Conservation (phyloP, 2,888 invertebrate species). For the Pseudococcus jackbeardsleyi region DNA sequence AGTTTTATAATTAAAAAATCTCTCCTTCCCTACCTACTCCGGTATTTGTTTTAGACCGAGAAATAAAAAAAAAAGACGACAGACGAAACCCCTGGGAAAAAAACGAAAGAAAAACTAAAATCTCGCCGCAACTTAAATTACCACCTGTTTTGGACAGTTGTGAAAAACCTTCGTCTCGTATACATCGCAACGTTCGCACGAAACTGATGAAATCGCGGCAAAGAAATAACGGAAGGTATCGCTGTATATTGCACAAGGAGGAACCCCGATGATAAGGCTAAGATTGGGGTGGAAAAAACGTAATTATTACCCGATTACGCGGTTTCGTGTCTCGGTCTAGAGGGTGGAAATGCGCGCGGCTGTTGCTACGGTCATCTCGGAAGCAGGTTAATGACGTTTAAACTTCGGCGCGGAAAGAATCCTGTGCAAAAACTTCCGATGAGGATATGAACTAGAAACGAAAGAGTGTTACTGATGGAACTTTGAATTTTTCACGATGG, state of each 20-base stretch:
- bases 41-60: background rate
- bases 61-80: background rate
- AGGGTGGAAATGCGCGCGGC: background rate
- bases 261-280: background rate
- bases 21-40: background rate
- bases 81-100: background rate
- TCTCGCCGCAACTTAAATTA: constrained; percentile 28
- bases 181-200: no score
- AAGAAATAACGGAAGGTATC: background rate
- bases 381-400: constrained; percentile 14
- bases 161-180: background rate
- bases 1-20: no score
- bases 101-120: background rate
- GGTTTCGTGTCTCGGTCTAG: background rate
- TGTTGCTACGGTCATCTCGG: background rate
- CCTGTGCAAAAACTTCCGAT: background rate
- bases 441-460: background rate
- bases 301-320: constrained; percentile 32
- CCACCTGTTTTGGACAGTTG: constrained; percentile 39
- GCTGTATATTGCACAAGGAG: background rate
- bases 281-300: background rate
- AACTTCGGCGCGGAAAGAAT: background rate
- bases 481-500: background rate
- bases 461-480: background rate
- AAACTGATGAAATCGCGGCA: background rate